Conservation (phyloP, 2,888 invertebrate species). For the Invenusta paracnida region DNA sequence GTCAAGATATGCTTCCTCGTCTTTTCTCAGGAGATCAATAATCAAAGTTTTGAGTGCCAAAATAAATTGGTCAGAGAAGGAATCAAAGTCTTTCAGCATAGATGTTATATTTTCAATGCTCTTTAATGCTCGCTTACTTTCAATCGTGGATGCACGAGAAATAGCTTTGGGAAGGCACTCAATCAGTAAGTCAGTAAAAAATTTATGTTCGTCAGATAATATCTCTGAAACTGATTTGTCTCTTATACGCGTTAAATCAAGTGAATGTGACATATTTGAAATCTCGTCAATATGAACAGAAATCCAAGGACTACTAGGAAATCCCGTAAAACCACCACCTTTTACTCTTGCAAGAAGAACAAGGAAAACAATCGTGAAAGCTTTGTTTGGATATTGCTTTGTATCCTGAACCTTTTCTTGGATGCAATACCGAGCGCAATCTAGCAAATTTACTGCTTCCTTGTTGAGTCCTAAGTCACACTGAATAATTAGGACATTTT, state of each 20-base stretch:
- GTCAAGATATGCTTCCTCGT: neutral
- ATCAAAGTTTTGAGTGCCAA: neutral
- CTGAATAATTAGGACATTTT: neutral
- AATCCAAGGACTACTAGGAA: neutral
- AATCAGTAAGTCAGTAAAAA: neutral
- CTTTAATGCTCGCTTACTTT: neutral
- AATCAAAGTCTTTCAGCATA: neutral
- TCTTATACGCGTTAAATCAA: neutral
- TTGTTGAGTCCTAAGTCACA: neutral
- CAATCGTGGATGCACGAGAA: neutral
- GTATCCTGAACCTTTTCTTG: neutral
- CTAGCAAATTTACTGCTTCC: neutral
- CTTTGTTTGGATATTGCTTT: neutral
- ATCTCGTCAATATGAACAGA: neutral
- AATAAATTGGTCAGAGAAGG: neutral
- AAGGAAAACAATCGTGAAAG: neutral
- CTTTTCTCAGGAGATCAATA: neutral
- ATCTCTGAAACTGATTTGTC: neutral
- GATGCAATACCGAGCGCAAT: conserved; percentile 4
- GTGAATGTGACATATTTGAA: neutral
- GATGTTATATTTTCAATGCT: neutral
- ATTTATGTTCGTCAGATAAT: neutral
- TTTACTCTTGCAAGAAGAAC: neutral
- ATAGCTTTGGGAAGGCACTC: neutral
- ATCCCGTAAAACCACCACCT: neutral